phyloP scores from a whole-genome alignment of 2,797 vertebrate species.

The Myotis daubentonii region DNA sequence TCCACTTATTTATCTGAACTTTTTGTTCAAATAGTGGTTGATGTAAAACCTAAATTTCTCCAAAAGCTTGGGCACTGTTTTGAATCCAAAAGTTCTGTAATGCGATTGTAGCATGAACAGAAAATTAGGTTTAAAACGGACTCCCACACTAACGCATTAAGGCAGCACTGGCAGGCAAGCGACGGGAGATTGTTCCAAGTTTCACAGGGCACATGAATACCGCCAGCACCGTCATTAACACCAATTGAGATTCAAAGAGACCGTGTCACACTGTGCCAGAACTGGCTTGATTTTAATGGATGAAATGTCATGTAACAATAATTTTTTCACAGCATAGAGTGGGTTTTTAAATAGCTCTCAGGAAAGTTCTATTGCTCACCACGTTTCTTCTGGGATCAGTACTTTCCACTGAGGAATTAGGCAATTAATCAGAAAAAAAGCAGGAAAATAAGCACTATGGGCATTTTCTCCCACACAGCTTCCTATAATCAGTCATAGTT shows the following conservation, averaged over 20 bases:
- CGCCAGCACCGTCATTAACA: conserved; percentile 26
- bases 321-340: not conserved
- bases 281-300: conserved; percentile 10
- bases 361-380: not conserved
- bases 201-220: not conserved
- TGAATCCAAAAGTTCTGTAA: conserved; percentile 39
- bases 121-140: conserved; percentile 53
- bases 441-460: conserved; percentile 40
- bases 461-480: conserved; percentile 54
- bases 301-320: conserved; percentile 38
- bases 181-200: not conserved
- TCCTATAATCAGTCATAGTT: conserved; percentile 49
- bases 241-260: conserved; percentile 14
- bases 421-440: conserved; percentile 64
- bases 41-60: conserved; percentile 21
- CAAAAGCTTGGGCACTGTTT: not conserved
- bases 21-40: conserved; percentile 32
- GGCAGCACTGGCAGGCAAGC: not conserved
- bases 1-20: not conserved
- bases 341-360: conserved; percentile 42
- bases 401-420: conserved; percentile 27
- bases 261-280: not conserved
- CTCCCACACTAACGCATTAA: conserved; percentile 39
- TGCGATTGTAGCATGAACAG: not conserved
- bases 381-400: not conserved